These are phyloP conservation scores for Parochlus steinenii DNA, from an alignment of 2,888 invertebrate genomes.

Conservation along the genomic window DNA sequence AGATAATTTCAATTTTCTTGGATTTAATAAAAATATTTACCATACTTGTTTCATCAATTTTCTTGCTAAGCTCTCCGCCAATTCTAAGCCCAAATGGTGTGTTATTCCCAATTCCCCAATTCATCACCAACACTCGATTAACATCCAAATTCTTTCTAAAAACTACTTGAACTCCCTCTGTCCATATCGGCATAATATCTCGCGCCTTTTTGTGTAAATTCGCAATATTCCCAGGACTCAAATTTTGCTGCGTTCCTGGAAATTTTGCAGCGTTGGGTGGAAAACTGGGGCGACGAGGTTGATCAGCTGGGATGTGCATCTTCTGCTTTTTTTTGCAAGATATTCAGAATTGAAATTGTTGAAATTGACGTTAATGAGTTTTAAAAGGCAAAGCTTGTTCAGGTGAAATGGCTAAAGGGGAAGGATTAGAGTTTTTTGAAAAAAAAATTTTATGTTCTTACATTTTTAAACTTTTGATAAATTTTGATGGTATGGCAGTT, in stretches of 20 bases:
- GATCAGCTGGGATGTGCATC: no score
- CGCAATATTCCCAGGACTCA: slow-evolving; percentile 27
- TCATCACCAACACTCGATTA: slow-evolving; percentile 22
- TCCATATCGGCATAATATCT: slow-evolving; percentile 26
- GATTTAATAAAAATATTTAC: slow-evolving; percentile 17
- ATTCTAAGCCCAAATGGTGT: slow-evolving; percentile 26
- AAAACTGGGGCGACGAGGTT: no score
- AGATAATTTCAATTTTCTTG: neutral
- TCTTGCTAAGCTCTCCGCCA: slow-evolving; percentile 24
- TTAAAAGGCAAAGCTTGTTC: no score
- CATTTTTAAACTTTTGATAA: no score
- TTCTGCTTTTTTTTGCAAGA: no score
- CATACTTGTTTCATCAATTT: slow-evolving; percentile 21
- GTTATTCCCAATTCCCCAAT: slow-evolving; percentile 25
- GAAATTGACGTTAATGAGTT: no score
- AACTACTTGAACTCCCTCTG: slow-evolving; percentile 25
- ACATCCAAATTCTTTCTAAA: slow-evolving; percentile 22
- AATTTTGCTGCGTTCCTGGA: slow-evolving; percentile 19
- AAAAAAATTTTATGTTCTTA: no score
- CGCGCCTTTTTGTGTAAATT: slow-evolving; percentile 26
- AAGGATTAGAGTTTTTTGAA: no score
- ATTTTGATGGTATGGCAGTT: no score
- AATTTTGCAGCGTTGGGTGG: slow-evolving; percentile 22
- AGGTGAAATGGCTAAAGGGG: no score
- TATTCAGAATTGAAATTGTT: no score